Evolutionary conservation across 2,113 vertebrate species (phyloP), one percentile per base, ranked within the genome.

Genomic region (Anguilla rostrata): DNA sequence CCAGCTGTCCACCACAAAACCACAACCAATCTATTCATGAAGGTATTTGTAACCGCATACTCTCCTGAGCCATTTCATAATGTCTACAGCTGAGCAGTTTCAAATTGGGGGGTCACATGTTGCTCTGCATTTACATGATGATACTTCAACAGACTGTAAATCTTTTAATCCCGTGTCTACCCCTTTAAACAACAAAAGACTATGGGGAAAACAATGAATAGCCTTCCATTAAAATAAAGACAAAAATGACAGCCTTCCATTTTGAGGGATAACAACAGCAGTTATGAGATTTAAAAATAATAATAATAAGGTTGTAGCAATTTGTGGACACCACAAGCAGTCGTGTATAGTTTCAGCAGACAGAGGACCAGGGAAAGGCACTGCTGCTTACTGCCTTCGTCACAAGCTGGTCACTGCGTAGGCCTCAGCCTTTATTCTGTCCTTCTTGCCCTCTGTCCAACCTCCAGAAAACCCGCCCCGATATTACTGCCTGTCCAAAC

Each of bases 1-100:
- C n/a, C 71, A 34, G 71, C 71, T 75, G 71, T 75, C 71, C 71
- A 75, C 71, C 71, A 75, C 71, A 34, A 34, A 75, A 75, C n/a
- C 26, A 29, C 71, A 75, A 75, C 71, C 71, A 75, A 34, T 75
- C 71, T 75, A 14, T 75, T 75, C 26, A 75, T 29, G 71, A 75
- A 75, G 71, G 5, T 66, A 66, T 66, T 11, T 29, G 9, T 34
- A 75, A 75, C 26, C 71, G 7, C 71, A 75, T 75, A 75, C 2
- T 29, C n/a, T 29, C 60, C 18, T 66, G 60, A 66, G 60, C 60
- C 22, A 4, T 26, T 22, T 75, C 34, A 75, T 75, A 75, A 75
- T 75, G n/a, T 12, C 71, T 75, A 75, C 12, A 34, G n/a, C n/a
- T 2, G 29, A 34, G 11, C n/a, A 11, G 3, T 26, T 71, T 71